Percentiles rank a stretch among this genome's conserved stretches.
Conservation (phyloP, 1,140 invertebrate genomes). For the Yoshiicerus persimilis region DNA sequence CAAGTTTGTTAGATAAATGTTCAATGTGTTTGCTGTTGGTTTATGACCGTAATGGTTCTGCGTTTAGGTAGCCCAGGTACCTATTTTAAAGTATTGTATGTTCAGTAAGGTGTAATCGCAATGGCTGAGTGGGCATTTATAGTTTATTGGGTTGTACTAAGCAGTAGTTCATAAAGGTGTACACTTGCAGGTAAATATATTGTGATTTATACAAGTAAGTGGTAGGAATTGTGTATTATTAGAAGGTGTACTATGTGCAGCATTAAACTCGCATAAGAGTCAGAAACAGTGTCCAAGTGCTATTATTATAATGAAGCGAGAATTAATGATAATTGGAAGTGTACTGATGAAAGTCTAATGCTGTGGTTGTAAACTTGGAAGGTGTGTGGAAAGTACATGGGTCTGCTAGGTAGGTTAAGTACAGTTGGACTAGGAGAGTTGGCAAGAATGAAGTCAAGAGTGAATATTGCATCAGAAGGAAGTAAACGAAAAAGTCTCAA, state of each 20-base stretch:
- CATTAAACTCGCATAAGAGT: too few species aligned
- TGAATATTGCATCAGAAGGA: slow-evolving; percentile 20
- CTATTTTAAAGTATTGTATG: neutral
- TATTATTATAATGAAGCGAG: neutral
- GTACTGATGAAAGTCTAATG: neutral
- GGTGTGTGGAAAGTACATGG: neutral
- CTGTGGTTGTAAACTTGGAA: neutral
- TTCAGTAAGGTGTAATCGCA: neutral
- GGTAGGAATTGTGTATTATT: too few species aligned
- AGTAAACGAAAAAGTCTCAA: neutral
- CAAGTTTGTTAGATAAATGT: too few species aligned
- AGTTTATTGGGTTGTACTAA: neutral
- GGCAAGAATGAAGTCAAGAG: slow-evolving; percentile 7
- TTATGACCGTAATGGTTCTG: too few species aligned
- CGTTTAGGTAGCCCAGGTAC: neutral
- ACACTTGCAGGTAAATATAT: neutral
- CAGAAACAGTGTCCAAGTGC: neutral
- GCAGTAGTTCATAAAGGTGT: neutral
- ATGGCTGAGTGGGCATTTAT: neutral
- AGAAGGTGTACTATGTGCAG: too few species aligned
- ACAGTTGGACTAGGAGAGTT: neutral
- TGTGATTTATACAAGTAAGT: too few species aligned
- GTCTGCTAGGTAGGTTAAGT: neutral
- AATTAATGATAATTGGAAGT: neutral
- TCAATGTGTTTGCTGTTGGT: too few species aligned